phyloP scores from a whole-genome alignment of 2,888 invertebrate genomes.

The Cynaeus angustus region DNA sequence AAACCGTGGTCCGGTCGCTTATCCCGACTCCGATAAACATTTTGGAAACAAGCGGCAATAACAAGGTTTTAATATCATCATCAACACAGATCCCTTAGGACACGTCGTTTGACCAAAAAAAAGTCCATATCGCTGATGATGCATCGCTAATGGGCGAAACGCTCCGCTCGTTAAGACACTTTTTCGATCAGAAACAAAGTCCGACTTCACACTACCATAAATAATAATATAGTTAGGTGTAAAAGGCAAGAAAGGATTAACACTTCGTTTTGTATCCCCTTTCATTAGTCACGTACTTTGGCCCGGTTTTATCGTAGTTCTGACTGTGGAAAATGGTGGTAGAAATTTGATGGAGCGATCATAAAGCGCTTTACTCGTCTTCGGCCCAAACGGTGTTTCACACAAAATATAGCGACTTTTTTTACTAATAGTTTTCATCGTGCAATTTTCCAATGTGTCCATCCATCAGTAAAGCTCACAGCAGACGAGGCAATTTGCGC shows the following conservation, averaged over 20 bases:
- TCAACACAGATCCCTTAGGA: slow-evolving; percentile 19
- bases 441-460: slow-evolving; percentile 21
- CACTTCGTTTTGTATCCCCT: slow-evolving; percentile 32
- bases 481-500: slow-evolving; percentile 21
- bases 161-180: slow-evolving; percentile 18
- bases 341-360: slow-evolving; percentile 23
- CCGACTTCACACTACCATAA: slow-evolving; percentile 7
- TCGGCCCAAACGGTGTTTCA: no score
- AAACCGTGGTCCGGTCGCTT: neutral
- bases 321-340: slow-evolving; percentile 15
- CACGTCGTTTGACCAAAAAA: slow-evolving; percentile 28
- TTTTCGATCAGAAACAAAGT: slow-evolving; percentile 18
- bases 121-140: slow-evolving; percentile 13
- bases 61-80: slow-evolving; percentile 37
- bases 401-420: no score
- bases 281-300: slow-evolving; percentile 43
- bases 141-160: slow-evolving; percentile 25
- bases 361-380: slow-evolving; percentile 22
- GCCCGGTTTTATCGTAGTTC: slow-evolving; percentile 27
- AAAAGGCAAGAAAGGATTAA: slow-evolving; percentile 24
- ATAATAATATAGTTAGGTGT: slow-evolving; percentile 24
- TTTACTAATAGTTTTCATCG: neutral
- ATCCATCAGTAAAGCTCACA: slow-evolving; percentile 15
- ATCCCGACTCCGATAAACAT: slow-evolving; percentile 5
- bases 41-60: slow-evolving; percentile 12